A percentile compares a stretch with the other conserved stretches of the same genome.
These are phyloP conservation scores for Blera fallax DNA, from an alignment of 2,888 invertebrate genomes.

Conservation along the genomic window DNA sequence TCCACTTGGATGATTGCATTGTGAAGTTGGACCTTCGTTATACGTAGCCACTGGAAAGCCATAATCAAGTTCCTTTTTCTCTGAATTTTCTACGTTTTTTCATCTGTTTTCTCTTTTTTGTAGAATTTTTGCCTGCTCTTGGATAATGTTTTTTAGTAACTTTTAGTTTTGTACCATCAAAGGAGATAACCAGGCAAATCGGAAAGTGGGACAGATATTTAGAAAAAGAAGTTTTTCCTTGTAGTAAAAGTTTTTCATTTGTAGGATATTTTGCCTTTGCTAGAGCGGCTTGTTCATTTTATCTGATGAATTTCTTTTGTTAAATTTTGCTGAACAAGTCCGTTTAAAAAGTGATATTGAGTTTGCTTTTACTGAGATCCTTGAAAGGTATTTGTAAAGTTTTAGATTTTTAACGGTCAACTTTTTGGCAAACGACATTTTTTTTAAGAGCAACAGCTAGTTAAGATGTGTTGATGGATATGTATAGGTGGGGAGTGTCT, in stretches of 20 bases:
- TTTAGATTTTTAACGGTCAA: slow-evolving; percentile 30
- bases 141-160: slow-evolving; percentile 12
- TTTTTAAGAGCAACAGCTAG: too few species aligned
- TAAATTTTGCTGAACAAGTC: slow-evolving; percentile 43
- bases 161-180: slow-evolving; percentile 9
- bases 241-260: slow-evolving; percentile 41
- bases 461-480: too few species aligned
- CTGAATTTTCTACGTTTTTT: not conserved
- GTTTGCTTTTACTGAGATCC: slow-evolving; percentile 35
- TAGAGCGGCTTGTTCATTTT: slow-evolving; percentile 52
- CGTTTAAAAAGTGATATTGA: slow-evolving; percentile 45
- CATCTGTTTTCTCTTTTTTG: not conserved
- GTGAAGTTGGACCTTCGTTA: slow-evolving; percentile 36
- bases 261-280: slow-evolving; percentile 32
- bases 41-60: slow-evolving; percentile 36
- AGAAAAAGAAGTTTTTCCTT: slow-evolving; percentile 48
- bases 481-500: not conserved
- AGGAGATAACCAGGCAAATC: slow-evolving; percentile 20
- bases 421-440: not conserved
- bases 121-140: slow-evolving; percentile 8
- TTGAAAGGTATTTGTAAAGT: slow-evolving; percentile 30
- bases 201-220: slow-evolving; percentile 60
- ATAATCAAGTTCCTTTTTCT: slow-evolving; percentile 38
- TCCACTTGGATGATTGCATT: slow-evolving; percentile 33
- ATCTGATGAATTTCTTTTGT: slow-evolving; percentile 66